phyloP scores from a whole-genome alignment of 35 echinoderm and acorn worm genomes.

The Acanthaster planci region DNA sequence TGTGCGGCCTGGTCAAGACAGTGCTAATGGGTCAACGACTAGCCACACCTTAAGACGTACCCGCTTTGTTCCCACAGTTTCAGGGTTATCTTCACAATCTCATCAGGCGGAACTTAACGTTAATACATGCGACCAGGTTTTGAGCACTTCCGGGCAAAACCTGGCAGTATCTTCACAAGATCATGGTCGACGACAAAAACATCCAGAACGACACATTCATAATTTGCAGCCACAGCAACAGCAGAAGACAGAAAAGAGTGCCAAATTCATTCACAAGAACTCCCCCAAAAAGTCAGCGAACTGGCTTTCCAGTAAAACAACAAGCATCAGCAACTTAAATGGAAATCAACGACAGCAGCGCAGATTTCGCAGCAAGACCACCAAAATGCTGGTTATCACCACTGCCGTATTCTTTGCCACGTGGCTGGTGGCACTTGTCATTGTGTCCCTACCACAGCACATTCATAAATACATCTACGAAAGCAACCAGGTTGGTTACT shows the following conservation, averaged over 20 bases:
- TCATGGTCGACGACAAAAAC: too few relatives aligned
- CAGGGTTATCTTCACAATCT: neutral
- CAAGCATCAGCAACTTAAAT: neutral
- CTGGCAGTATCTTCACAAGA: too few relatives aligned
- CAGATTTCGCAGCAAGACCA: conserved; percentile 1
- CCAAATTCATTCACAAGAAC: neutral
- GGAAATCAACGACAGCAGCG: neutral
- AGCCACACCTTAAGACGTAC: too few relatives aligned
- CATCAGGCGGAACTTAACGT: neutral
- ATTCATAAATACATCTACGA: neutral
- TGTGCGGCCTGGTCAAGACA: neutral
- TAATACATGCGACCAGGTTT: neutral
- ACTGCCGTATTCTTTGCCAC: conserved; percentile 49
- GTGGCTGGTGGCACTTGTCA: neutral
- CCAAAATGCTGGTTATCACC: conserved; percentile 48
- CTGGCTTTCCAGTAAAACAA: neutral
- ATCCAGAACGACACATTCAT: too few relatives aligned
- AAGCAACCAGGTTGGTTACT: neutral
- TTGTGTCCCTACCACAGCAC: neutral
- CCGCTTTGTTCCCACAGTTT: too few relatives aligned
- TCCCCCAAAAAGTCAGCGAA: neutral
- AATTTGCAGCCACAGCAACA: neutral
- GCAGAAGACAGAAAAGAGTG: neutral
- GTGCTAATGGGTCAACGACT: neutral
- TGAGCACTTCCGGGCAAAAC: too few relatives aligned